Base-by-base conservation (phyloP, 2,113 vertebrate genomes). In the Theristicus caerulescens region DNA sequence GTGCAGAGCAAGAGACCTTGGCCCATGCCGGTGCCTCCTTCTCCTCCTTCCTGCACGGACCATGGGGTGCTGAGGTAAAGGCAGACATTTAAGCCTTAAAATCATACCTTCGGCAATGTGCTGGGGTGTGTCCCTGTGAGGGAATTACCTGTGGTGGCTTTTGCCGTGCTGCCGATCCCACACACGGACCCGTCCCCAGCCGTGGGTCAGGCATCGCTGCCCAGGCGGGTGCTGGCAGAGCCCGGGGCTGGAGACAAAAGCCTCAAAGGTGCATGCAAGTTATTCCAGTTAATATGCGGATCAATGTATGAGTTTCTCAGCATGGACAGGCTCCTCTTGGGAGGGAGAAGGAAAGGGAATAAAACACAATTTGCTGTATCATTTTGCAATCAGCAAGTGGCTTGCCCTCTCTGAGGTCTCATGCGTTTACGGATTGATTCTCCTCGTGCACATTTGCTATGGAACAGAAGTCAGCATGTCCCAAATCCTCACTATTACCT, bases 171-270 rank as follows among this genome's bases (percentile, higher is more conserved):
- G 44, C 49, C 4, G 2, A 42, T 29, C 40, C 34, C 29, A 54
- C 4, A 2, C 8, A 21, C 0, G 0, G 15, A 10, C 14, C 46
- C 34, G 14, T 77, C 19, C 29, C 44, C 59, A 73, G 8, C 16
- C 1, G 0, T 31, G 64, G 59, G 27, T 27, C 3, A 0, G 73
- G 49, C 57, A 61, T 57, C 2, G 1, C 69, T 67, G 20, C 57
- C 32, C 61, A 82, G 57, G 17, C 3, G 14, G 8, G 19, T 36
- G 47, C 70, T 64, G 64, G 61, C 34, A 66, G 52, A 76, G 58
- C 61, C 26, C 2, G 0, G 26, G 31, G 54, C 32, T 52, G 59
- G 31, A 70, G 42, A 69, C 8, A 13, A 72, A 59, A 79, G 31
- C 47, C 38, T 82, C 36, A 42, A 65, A 58, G 16, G 21, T 2